Evolutionary conservation across 2,113 vertebrate genomes (phyloP).

Genomic region (Cyrtonyx montezumae): DNA sequence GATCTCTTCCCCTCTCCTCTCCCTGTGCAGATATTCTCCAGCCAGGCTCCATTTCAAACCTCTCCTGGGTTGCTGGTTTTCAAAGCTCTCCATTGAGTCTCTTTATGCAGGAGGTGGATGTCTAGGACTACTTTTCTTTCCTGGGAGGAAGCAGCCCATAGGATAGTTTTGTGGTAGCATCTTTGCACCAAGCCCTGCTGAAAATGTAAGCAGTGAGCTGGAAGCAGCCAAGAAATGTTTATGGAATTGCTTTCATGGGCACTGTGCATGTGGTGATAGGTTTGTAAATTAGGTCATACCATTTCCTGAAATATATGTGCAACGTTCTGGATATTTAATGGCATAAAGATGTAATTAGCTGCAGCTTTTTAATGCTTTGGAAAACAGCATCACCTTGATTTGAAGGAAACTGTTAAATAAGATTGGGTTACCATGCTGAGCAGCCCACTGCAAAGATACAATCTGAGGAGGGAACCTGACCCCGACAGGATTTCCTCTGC

Average conservation of each 20-base stretch:
- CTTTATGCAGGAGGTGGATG: background rate
- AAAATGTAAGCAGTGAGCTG: background rate
- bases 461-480: constrained; percentile 58
- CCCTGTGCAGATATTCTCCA: background rate
- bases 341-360: constrained; percentile 40
- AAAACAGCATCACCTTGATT: constrained; percentile 26
- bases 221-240: background rate
- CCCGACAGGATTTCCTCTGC: constrained; percentile 53
- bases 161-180: background rate
- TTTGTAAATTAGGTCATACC: background rate
- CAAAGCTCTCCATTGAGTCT: background rate
- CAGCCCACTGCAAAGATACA: constrained; percentile 19
- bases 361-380: constrained; percentile 42
- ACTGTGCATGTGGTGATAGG: background rate
- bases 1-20: background rate
- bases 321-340: constrained; percentile 21
- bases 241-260: background rate
- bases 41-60: background rate
- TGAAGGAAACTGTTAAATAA: constrained; percentile 2
- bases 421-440: constrained; percentile 35
- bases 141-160: background rate
- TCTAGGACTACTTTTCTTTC: background rate
- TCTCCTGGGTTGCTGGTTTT: background rate
- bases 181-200: background rate
- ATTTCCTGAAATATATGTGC: background rate